phyloP scores from a whole-genome alignment of 2,113 vertebrate genomes.

The Urocitellus parryii region DNA sequence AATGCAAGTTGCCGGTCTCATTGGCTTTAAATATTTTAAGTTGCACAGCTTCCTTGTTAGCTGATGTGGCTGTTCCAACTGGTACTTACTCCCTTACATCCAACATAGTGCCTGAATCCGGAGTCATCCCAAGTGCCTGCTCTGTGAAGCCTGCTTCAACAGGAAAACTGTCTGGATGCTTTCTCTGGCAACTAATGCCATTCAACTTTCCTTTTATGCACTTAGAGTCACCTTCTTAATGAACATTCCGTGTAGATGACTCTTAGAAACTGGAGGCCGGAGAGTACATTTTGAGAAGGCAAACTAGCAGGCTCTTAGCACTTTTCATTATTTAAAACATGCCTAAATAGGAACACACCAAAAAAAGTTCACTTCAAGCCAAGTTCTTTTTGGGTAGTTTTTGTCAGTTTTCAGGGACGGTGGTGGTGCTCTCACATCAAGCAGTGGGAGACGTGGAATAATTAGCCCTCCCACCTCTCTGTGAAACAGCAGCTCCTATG shows the following conservation, averaged over 20 bases:
- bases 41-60: not conserved
- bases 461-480: not conserved
- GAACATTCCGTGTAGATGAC: not conserved
- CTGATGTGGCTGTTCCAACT: not conserved
- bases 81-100: not conserved
- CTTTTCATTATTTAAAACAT: constrained; percentile 67
- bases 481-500: not conserved
- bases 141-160: not conserved
- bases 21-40: constrained; percentile 14
- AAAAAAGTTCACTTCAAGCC: not conserved
- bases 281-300: constrained; percentile 39
- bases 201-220: not conserved
- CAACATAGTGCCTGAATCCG: not conserved
- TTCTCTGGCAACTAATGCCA: not conserved
- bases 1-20: not conserved
- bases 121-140: not conserved
- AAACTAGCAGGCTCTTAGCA: constrained; percentile 5
- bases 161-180: not conserved
- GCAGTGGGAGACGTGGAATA: not conserved
- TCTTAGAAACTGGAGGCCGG: not conserved
- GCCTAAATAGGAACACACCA: constrained; percentile 6
- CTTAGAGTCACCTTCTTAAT: not conserved
- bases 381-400: not conserved
- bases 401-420: not conserved
- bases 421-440: not conserved